Evolutionary conservation across 2,888 invertebrate genomes (phyloP), one percentile per base, ranked within the genome.

Genomic region (Cerastoderma edule): DNA sequence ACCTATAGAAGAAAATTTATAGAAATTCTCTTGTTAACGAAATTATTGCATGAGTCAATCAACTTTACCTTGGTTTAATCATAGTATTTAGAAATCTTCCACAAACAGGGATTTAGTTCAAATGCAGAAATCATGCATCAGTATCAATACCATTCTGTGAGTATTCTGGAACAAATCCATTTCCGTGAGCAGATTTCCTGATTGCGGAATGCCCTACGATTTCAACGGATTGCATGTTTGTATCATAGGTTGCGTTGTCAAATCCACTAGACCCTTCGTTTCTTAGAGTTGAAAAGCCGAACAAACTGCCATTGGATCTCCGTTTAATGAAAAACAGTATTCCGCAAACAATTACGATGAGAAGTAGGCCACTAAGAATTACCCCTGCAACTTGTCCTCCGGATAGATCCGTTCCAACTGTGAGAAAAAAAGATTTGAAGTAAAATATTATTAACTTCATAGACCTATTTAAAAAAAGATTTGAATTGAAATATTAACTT

Each of bases 201-300:
- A 13, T 39, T 16, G 16, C 16, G 39, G 39, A 13, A 39, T 39
- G 8, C 10, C 16, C 16, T 10, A 50, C 50, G 27, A 66, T 66
- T 66, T 66, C 27, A n/a, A 66, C 66, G 2, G 66, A 66, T 5
- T 66, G 30, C 66, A 66, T 66, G 16, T 48, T 32, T 50, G 30
- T 78, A 33, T 81, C 78, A 22, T 81, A 81, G 0, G 72, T 27
- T 16, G 80, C 80, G 28, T 81, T 81, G 27, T 78, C 77, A 53
- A 76, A 74, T 0, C 80, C 79, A 32, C 4, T 27, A 53, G n/a
- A n/a, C 3, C 60, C 53, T 16, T 35, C 50, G 13, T 56, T 50
- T 3, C 28, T 33, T 4, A 70, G 53, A 2, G 35, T 60, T 48
- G 48, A 30, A 39, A 79, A 79, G 1, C 53, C 46, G 30, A 71